Conservation (phyloP, 2,797 vertebrate genomes). For the Parambassis ranga region DNA sequence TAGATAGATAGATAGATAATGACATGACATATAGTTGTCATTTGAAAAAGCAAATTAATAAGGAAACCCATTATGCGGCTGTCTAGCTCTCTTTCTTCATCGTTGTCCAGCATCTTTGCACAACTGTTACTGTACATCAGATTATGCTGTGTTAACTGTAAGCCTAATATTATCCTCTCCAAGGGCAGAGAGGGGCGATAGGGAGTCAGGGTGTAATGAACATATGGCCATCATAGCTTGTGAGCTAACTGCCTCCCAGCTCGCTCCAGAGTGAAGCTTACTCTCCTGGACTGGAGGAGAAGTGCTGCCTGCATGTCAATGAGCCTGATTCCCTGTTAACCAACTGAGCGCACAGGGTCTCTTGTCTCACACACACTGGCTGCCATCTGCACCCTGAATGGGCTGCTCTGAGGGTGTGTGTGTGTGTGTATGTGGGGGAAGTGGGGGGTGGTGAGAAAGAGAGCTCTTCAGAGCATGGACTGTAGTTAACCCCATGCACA, state of each 20-base stretch:
- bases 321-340: constrained; percentile 65
- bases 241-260: constrained; percentile 42
- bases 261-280: constrained; percentile 35
- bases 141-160: constrained; percentile 16
- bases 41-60: neutral
- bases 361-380: constrained; percentile 73
- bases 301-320: constrained; percentile 72
- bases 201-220: constrained; percentile 45
- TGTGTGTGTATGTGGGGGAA: constrained; percentile 14
- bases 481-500: constrained; percentile 67
- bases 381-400: constrained; percentile 80
- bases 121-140: neutral
- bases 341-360: constrained; percentile 57
- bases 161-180: constrained; percentile 39
- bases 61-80: too few species aligned
- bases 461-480: constrained; percentile 57
- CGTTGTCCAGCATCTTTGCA: neutral
- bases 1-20: neutral
- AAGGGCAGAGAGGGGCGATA: constrained; percentile 40
- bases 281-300: constrained; percentile 58
- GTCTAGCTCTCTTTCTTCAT: neutral
- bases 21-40: neutral
- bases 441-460: constrained; percentile 16
- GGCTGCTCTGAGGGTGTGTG: constrained; percentile 41
- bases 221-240: constrained; percentile 55